phyloP scores from a whole-genome alignment of 2,113 vertebrate genomes.

The Rhea americana region DNA sequence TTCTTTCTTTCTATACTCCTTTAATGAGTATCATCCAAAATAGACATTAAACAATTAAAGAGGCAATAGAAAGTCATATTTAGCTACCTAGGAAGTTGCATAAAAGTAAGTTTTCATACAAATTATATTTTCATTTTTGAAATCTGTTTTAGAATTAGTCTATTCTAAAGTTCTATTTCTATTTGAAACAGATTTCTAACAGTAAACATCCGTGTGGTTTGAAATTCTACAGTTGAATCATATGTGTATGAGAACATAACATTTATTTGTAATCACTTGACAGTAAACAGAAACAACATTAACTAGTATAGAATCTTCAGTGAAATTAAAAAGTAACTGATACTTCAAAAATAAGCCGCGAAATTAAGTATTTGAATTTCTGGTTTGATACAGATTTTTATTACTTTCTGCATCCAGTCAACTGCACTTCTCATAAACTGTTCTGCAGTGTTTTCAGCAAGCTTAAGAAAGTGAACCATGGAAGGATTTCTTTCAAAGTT shows the following conservation, averaged over 20 bases:
- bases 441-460: slow-evolving; percentile 1
- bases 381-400: neutral
- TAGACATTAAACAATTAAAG: neutral
- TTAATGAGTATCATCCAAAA: neutral
- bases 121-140: neutral
- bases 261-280: neutral
- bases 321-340: neutral
- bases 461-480: slow-evolving; percentile 8
- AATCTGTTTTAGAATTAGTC: neutral
- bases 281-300: neutral
- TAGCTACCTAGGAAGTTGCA: neutral
- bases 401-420: neutral
- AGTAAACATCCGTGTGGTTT: neutral
- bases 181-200: neutral
- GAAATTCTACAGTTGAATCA: neutral
- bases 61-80: neutral
- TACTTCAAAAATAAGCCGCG: slow-evolving; percentile 1
- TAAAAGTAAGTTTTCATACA: neutral
- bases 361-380: slow-evolving; percentile 26
- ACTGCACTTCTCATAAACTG: neutral
- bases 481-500: slow-evolving; percentile 16
- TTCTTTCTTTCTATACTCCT: neutral
- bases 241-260: neutral
- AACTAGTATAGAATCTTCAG: neutral
- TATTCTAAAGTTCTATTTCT: neutral